Percentiles rank a stretch among this genome's conserved stretches.
Evolutionary conservation across 2,888 invertebrate species (phyloP).

Genomic region (Cepaea hortensis): DNA sequence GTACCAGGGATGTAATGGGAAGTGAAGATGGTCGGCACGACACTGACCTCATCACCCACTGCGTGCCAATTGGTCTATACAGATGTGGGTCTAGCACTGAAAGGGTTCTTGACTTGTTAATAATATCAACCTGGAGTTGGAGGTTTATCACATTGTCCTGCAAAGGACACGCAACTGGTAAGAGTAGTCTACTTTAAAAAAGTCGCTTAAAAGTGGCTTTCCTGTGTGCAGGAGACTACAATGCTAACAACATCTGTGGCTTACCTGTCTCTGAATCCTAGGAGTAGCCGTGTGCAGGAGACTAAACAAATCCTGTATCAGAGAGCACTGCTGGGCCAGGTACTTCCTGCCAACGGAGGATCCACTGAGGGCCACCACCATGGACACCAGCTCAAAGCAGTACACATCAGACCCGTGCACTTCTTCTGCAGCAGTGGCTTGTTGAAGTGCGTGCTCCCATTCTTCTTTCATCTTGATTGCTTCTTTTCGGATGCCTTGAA

Average conservation of each 20-base stretch:
- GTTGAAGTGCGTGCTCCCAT: conserved; percentile 83
- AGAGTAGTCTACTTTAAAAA: no score
- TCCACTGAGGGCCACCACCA: conserved; percentile 94
- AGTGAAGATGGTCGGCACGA: no score
- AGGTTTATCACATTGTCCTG: no score
- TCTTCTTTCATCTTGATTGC: conserved; percentile 90
- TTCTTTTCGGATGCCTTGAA: conserved; percentile 91
- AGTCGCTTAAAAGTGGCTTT: no score
- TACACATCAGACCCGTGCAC: conserved; percentile 84
- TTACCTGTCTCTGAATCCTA: conserved; percentile 92
- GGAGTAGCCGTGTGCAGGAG: conserved; percentile 95
- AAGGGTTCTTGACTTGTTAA: no score
- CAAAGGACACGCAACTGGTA: no score
- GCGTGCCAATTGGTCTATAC: no score
- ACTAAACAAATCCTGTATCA: conserved; percentile 89
- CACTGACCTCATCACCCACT: no score
- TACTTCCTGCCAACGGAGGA: conserved; percentile 93
- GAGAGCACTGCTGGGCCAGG: conserved; percentile 90
- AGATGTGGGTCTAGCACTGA: no score
- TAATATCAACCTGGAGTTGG: no score
- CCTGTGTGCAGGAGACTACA: no score
- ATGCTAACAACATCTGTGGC: neutral
- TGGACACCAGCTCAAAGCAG: conserved; percentile 97
- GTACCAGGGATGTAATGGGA: no score
- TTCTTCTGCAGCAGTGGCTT: conserved; percentile 10